Base-by-base conservation (phyloP, 2,113 vertebrate species). In the Lepisosteus osseus region DNA sequence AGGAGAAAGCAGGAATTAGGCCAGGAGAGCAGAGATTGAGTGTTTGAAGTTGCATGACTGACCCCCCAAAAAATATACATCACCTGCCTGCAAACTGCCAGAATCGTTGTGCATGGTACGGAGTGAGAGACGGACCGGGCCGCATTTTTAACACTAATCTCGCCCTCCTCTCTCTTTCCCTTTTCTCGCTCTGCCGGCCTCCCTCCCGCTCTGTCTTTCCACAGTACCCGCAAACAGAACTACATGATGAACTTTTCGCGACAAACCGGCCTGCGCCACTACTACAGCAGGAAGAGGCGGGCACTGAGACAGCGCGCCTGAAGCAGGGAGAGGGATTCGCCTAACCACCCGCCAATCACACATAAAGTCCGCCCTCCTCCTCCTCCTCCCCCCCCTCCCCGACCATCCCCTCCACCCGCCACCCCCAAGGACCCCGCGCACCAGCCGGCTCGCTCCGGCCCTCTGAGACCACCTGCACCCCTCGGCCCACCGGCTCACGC, bases 171-270 rank as follows among this genome's bases (percentile, higher is more conserved):
- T 54, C 41, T 55, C 61, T 62, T 69, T 69, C 40, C 68, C 69
- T 55, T 14, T 70, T 40, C 57, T 66, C 72, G 68, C 78, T 43
- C 57, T 11, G 44, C 13, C 67, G 72, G 74, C 64, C 63, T 73
- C 82, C 80, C 65, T 54, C 74, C 81, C 74, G 88, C 85, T 81
- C 77, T 89, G 68, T 81, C 12, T 74, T 75, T 88, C 76, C 76
- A 86, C 92, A 99, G 97, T 93, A 98, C 97, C 84, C 96, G 97
- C 77, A 99, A 99, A 92, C 96, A 99, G 93, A 99, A 97, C 95
- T 98, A 98, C 92, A 98, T 98, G 96, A 97, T 98, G 97, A 98
- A 97, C 95, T 99, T 95, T 95, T 96, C 97, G 93, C 93, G 96
- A 83, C 97, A 98, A 93, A 95, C 94, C 85, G 94, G 93, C 84